Evolutionary conservation across 2,797 vertebrate genomes (phyloP), one percentile per base, ranked within the genome.

Genomic region (Acanthiza pusilla): DNA sequence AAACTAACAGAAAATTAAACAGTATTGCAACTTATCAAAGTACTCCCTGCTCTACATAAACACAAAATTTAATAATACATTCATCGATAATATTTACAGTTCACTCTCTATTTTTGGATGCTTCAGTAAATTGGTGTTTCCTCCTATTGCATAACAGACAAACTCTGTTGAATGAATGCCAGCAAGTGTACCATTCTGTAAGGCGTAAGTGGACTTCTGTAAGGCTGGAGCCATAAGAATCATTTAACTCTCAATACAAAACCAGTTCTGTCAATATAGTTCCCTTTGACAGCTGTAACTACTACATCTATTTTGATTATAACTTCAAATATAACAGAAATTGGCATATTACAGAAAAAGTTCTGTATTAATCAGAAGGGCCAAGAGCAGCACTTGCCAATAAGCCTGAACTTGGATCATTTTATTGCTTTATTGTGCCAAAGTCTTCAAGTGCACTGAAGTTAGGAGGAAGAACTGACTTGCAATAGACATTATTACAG

Each of bases 241-340:
- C 16, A 58, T 85, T 84, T 92, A 71, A 54, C 27, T 94, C 42
- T 55, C 45, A 94, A 36, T 66, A 76, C 22, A 89, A 82, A 81
- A 51, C 45, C 23, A 85, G 17, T 30, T 89, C 48, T 79, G n/a
- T 84, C 76, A 89, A 92, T 94, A 70, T 25, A 76, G 42, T 34
- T 53, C 51, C 73, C 58, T 95, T 26, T 67, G 40, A 72, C 57
- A 94, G 34, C n/a, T 76, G 11, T 93, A 91, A 86, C 3, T 27
- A 82, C 23, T 42, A 23, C 7, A 77, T 65, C 47, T 93, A 51
- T 62, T 95, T 85, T 84, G 38, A 91, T 89, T 74, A 94, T 77
- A 87, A 94, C 89, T 92, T 85, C 54, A 48, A 92, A 93, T 94
- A 78, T 73, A 90, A 96, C 81, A 88, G n/a, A 96, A 96, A 96